Evolutionary conservation across 1,140 invertebrate species (phyloP).

Genomic region (Bilobella aurantiaca): DNA sequence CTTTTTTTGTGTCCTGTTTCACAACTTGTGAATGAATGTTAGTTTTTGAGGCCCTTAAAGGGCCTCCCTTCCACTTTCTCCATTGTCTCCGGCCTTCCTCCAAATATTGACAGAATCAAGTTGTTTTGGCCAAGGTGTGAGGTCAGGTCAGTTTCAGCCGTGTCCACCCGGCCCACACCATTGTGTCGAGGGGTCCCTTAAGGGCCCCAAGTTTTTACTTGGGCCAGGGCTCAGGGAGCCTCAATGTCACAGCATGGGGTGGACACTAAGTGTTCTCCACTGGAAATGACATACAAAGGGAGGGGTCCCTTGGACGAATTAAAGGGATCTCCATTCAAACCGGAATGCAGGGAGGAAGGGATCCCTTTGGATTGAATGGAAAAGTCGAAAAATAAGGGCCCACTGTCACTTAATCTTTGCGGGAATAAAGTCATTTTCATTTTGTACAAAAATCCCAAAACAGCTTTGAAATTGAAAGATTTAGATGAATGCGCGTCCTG

Average conservation of each 20-base stretch:
- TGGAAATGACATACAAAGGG: background rate
- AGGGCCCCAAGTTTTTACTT: background rate
- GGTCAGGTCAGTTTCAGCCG: background rate
- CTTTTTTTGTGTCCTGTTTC: no score
- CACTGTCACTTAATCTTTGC: background rate
- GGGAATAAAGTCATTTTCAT: background rate
- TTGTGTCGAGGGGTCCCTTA: background rate
- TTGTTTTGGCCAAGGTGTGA: background rate
- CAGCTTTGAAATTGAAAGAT: background rate
- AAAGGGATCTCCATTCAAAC: background rate
- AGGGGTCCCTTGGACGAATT: background rate
- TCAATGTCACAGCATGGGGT: background rate
- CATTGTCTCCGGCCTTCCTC: background rate
- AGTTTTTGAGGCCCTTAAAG: no score
- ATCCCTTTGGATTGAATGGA: background rate
- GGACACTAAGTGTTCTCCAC: background rate
- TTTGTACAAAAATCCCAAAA: background rate
- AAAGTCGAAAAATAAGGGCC: background rate
- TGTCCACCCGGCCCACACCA: background rate
- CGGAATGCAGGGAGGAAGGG: background rate
- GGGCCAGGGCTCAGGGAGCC: background rate
- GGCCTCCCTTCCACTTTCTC: no score
- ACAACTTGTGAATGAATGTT: background rate
- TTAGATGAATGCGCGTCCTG: no score
- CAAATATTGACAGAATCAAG: background rate